Evolutionary conservation across 2,797 vertebrate genomes (phyloP), one percentile per base, ranked within the genome.

Genomic region (Allobates femoralis): DNA sequence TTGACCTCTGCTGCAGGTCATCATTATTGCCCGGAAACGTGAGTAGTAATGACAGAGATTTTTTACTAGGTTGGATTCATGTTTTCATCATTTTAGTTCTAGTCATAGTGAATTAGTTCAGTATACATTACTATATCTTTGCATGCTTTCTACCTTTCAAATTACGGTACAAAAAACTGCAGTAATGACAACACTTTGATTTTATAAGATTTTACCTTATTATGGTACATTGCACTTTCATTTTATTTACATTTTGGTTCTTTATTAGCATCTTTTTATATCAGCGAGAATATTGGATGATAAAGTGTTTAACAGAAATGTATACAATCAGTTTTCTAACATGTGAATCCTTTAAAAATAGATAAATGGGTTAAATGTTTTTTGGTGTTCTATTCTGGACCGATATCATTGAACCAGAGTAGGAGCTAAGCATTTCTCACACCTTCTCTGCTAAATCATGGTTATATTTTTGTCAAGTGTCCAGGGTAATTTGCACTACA

Each of bases 381-480:
- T 71, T 46, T 46, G 10, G 67, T 3, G 37, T 41, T 14, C 21
- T 41, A 46, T 71, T 71, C 21, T 41, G 41, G 7, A 30, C 37
- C 11, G 10, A 16, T 66, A 8, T 16, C 55, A 41, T 79, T 78
- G 18, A 58, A 60, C 34, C 60, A 26, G 51, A 21, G 10, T 37
- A 26, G n/a, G 55, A 58, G 30, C 34, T 37, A 60, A 15, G 53
- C 19, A 58, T n/a, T 60, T 30, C 18, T 34, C 21, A 30, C 26
- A 28, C 67, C 66, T 41, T 71, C 34, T 71, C 67, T 41, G 34
- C 67, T 71, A 41, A 71, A 71, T n/a, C 34, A 23, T 71, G 67
- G 21, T n/a, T 19, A 69, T 69, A 34, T 69, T 79, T 79, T 58
- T 62, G 34, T 37, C 76, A 58, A 58, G 55, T 60, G 30, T 79